Evolutionary conservation across 2,888 invertebrate genomes (phyloP).

Genomic region (Norana najaformis): DNA sequence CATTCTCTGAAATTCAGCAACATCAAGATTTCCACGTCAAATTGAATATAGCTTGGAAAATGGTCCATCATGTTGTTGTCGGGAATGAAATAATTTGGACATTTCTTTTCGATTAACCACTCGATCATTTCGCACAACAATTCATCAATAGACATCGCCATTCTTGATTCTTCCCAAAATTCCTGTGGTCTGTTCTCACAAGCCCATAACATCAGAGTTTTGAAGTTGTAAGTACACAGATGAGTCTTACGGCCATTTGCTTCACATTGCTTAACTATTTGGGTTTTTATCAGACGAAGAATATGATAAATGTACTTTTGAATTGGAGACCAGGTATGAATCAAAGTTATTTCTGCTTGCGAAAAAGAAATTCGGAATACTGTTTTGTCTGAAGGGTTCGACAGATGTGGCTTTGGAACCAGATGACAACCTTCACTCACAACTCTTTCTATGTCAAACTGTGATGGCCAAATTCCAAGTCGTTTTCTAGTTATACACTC

Average conservation of each 20-base stretch:
- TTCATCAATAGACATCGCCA: not conserved
- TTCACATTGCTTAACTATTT: not conserved
- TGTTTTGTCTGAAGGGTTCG: not conserved
- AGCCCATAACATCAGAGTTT: constrained; percentile 13
- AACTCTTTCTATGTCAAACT: not conserved
- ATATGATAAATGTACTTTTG: not conserved
- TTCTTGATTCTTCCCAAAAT: not conserved
- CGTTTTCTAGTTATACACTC: not conserved
- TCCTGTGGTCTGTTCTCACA: not conserved
- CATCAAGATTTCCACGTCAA: not conserved
- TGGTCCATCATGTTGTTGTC: not conserved
- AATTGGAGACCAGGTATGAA: not conserved
- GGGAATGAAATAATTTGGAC: not conserved
- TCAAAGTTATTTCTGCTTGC: not conserved
- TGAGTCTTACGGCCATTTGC: not conserved
- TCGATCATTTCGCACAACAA: constrained; percentile 5
- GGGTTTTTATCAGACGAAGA: not conserved
- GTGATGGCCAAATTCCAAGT: not conserved
- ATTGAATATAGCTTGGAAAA: not conserved
- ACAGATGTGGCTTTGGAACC: not conserved
- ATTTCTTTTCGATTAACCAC: not conserved
- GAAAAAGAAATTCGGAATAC: not conserved
- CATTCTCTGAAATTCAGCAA: not conserved
- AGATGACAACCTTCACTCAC: not conserved
- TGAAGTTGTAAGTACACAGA: not conserved